phyloP scores from a whole-genome alignment of 2,888 invertebrate species.

The Drosophila leonis region DNA sequence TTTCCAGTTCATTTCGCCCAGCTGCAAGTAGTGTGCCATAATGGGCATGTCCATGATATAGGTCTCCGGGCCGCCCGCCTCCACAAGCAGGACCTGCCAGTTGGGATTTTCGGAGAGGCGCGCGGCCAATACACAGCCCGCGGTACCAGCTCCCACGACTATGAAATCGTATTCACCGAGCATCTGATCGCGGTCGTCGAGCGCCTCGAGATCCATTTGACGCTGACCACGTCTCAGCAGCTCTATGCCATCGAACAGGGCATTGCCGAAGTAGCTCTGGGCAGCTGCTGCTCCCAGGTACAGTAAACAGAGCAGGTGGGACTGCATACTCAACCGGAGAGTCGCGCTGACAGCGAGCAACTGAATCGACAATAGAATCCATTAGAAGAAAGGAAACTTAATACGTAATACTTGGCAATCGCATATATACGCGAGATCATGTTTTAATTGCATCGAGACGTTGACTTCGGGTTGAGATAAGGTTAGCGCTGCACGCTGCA shows the following conservation, averaged over 20 bases:
- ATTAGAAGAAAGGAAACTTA: slow-evolving; percentile 13
- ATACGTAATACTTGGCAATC: slow-evolving; percentile 2
- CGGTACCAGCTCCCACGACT: slow-evolving; percentile 92
- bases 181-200: slow-evolving; percentile 65
- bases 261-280: slow-evolving; percentile 42
- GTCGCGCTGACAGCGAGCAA: slow-evolving; percentile 16
- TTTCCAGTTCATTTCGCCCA: slow-evolving; percentile 91
- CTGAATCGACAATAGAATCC: slow-evolving; percentile 23
- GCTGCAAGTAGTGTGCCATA: slow-evolving; percentile 89
- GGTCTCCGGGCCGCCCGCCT: slow-evolving; percentile 90
- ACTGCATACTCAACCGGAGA: slow-evolving; percentile 13
- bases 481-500: not conserved
- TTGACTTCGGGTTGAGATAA: slow-evolving; percentile 3
- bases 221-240: slow-evolving; percentile 72
- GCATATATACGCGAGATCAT: not conserved
- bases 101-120: slow-evolving; percentile 89
- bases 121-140: slow-evolving; percentile 91
- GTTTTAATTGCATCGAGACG: slow-evolving; percentile 3
- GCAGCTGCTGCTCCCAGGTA: not conserved
- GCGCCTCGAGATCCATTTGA: slow-evolving; percentile 71
- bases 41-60: slow-evolving; percentile 91
- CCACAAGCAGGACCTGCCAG: slow-evolving; percentile 89
- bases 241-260: slow-evolving; percentile 56
- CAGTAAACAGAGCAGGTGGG: slow-evolving; percentile 10
- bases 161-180: slow-evolving; percentile 90